These are phyloP conservation scores for Alectura lathami DNA, from an alignment of 2,113 vertebrate species.

Conservation along the genomic window DNA sequence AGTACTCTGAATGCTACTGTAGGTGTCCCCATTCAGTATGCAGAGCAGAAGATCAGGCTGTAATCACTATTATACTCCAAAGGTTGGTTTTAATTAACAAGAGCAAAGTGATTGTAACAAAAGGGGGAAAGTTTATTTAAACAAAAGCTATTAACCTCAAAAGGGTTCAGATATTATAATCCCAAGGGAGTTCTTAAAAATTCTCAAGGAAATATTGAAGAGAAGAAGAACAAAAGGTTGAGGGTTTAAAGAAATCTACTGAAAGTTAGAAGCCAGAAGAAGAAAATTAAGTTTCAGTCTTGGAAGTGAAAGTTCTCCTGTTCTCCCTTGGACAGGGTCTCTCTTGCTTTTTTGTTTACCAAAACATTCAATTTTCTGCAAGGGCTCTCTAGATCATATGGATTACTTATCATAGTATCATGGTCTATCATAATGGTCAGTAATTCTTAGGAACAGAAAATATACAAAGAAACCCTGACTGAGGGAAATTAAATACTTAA, in stretches of 20 bases:
- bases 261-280: background rate
- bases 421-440: background rate
- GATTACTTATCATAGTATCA: background rate
- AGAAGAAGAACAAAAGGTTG: background rate
- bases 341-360: background rate
- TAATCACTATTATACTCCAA: slow-evolving; percentile 40
- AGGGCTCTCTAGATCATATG: background rate
- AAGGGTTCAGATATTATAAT: background rate
- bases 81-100: slow-evolving; percentile 55
- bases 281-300: background rate
- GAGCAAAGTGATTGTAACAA: slow-evolving; percentile 32
- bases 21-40: background rate
- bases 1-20: background rate
- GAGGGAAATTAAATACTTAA: background rate
- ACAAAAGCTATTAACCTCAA: slow-evolving; percentile 21
- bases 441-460: background rate
- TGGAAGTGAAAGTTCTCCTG: background rate
- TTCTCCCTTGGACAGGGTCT: background rate
- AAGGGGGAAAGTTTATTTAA: slow-evolving; percentile 34
- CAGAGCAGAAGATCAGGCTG: background rate
- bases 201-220: slow-evolving; percentile 21
- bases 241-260: background rate
- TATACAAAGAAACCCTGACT: background rate
- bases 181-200: background rate
- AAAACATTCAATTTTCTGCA: background rate